Conservation (phyloP, 1,140 invertebrate genomes). For the Drosophila orosa region DNA sequence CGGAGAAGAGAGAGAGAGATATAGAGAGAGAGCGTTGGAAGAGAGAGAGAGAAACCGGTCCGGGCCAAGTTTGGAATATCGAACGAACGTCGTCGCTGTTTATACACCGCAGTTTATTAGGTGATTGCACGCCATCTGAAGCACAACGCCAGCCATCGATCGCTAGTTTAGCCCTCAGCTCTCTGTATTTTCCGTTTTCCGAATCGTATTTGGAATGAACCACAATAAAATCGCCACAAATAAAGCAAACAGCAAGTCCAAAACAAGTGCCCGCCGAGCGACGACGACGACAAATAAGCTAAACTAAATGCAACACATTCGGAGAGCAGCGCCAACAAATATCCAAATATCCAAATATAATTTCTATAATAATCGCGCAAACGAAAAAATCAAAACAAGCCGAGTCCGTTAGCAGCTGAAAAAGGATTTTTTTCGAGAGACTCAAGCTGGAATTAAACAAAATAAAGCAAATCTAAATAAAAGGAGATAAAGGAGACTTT, state of each 20-base stretch:
- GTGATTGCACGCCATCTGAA: conserved; percentile 81
- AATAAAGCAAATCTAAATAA: conserved; percentile 11
- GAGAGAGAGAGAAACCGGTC: conserved; percentile 64
- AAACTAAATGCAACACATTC: conserved; percentile 33
- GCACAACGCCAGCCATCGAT: conserved; percentile 80
- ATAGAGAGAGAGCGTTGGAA: not conserved
- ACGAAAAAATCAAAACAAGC: conserved; percentile 42
- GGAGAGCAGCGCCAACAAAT: conserved; percentile 24
- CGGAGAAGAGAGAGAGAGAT: conserved; percentile 10
- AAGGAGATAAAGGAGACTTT: not conserved
- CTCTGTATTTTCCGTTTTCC: conserved; percentile 35
- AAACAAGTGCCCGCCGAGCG: conserved; percentile 51
- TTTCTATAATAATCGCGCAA: conserved; percentile 45
- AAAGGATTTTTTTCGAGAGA: conserved; percentile 29
- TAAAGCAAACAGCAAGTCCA: conserved; percentile 56
- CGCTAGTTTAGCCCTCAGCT: conserved; percentile 68
- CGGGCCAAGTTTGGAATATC: conserved; percentile 70
- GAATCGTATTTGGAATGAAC: conserved; percentile 57
- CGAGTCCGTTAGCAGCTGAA: conserved; percentile 36
- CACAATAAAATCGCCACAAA: conserved; percentile 60
- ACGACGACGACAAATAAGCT: conserved; percentile 65
- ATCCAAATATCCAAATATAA: conserved; percentile 31
- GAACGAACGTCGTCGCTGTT: conserved; percentile 54
- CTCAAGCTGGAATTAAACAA: conserved; percentile 14
- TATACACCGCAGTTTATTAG: conserved; percentile 75